phyloP scores from a whole-genome alignment of 2,888 invertebrate genomes.

The Mycogona germanica region DNA sequence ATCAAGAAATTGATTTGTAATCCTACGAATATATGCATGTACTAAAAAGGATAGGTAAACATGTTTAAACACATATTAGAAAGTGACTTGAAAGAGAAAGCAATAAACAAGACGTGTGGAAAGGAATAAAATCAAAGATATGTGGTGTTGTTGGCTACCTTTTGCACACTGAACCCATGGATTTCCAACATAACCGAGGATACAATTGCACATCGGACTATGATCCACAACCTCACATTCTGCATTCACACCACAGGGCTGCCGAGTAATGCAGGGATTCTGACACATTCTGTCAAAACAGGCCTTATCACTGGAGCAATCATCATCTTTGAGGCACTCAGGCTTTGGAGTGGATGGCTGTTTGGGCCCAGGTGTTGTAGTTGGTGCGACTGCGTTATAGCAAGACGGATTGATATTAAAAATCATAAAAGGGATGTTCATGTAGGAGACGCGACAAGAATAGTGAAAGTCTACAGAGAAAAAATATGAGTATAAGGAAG shows the following conservation, averaged over 20 bases:
- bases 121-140: constrained; percentile 69
- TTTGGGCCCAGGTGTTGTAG: neutral
- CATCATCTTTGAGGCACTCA: constrained; percentile 48
- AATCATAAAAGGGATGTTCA: too few relatives aligned
- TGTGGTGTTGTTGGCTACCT: constrained; percentile 43
- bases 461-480: too few relatives aligned
- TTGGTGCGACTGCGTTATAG: neutral
- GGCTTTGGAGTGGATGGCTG: constrained; percentile 2
- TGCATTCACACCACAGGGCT: constrained; percentile 27
- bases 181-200: constrained; percentile 36
- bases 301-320: constrained; percentile 49
- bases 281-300: constrained; percentile 62
- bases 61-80: too few relatives aligned
- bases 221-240: constrained; percentile 28
- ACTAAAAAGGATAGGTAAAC: too few relatives aligned
- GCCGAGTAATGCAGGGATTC: constrained; percentile 48
- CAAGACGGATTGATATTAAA: too few relatives aligned
- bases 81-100: too few relatives aligned
- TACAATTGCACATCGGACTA: constrained; percentile 29
- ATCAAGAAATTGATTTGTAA: too few relatives aligned
- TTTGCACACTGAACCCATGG: constrained; percentile 55
- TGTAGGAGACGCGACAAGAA: too few relatives aligned
- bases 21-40: too few relatives aligned
- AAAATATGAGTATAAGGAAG: neutral
- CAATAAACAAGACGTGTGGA: too few relatives aligned